Conservation (phyloP, 2,113 vertebrate species). For the Excalfactoria chinensis region DNA sequence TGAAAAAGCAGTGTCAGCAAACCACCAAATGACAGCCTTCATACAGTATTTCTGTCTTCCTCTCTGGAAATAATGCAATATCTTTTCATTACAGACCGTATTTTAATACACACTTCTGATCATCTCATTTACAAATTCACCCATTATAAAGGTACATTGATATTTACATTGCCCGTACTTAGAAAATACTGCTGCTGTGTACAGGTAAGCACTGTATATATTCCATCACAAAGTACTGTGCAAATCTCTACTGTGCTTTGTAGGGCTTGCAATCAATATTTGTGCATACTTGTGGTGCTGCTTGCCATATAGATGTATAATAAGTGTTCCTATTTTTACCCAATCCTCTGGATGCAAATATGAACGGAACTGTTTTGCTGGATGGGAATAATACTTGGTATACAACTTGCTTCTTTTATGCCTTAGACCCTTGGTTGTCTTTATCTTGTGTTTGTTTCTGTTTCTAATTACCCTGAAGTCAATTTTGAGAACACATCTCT, state of each 20-base stretch:
- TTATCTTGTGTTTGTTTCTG: not conserved
- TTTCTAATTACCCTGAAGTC: conserved; percentile 27
- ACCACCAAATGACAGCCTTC: not conserved
- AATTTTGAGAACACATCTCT: conserved; percentile 20
- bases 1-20: conserved; percentile 29
- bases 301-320: not conserved
- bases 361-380: not conserved
- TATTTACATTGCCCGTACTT: conserved; percentile 31
- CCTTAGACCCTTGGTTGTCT: not conserved
- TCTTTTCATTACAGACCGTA: conserved; percentile 10
- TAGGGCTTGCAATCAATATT: not conserved
- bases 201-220: not conserved
- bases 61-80: not conserved
- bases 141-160: conserved; percentile 23
- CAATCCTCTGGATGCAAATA: not conserved
- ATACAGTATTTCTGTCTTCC: conserved; percentile 8
- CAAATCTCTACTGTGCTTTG: not conserved
- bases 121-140: conserved; percentile 24
- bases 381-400: not conserved
- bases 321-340: not conserved
- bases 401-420: not conserved
- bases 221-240: not conserved
- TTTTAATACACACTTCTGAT: conserved; percentile 47
- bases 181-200: not conserved
- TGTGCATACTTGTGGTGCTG: not conserved